Conservation (phyloP, 2,888 invertebrate genomes). For the Myopa testacea region DNA sequence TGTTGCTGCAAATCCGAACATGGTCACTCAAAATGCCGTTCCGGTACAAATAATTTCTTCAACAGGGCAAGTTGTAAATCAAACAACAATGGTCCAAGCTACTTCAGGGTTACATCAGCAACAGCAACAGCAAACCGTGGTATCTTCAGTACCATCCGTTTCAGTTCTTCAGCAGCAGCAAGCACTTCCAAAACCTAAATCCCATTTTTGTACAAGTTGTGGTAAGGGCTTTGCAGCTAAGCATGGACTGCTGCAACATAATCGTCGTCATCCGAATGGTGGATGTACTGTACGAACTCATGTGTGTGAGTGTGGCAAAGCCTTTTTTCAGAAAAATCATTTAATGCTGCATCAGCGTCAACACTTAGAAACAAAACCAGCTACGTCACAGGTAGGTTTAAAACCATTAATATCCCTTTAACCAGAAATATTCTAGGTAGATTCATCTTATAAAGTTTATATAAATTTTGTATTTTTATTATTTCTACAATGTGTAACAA, state of each 20-base stretch:
- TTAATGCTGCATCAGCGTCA: slow-evolving; percentile 84
- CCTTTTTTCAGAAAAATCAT: slow-evolving; percentile 89
- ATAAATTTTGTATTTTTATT: neutral
- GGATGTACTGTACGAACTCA: slow-evolving; percentile 84
- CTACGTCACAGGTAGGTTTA: slow-evolving; percentile 64
- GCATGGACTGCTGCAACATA: slow-evolving; percentile 84
- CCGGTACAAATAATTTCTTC: slow-evolving; percentile 69
- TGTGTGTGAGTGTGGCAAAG: slow-evolving; percentile 85
- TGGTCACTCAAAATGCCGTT: slow-evolving; percentile 66
- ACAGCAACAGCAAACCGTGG: slow-evolving; percentile 39
- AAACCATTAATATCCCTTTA: slow-evolving; percentile 12
- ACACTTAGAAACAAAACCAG: slow-evolving; percentile 72
- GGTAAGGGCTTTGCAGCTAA: slow-evolving; percentile 86
- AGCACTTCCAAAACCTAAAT: slow-evolving; percentile 74
- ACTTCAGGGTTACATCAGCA: slow-evolving; percentile 62
- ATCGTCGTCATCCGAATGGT: slow-evolving; percentile 82
- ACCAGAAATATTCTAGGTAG: neutral
- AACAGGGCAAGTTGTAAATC: slow-evolving; percentile 68
- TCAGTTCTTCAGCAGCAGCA: slow-evolving; percentile 57
- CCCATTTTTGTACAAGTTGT: slow-evolving; percentile 83
- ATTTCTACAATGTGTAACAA: too few relatives aligned
- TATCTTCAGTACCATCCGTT: slow-evolving; percentile 43
- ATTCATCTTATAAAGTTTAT: neutral
- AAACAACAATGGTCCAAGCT: slow-evolving; percentile 68
- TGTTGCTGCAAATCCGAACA: slow-evolving; percentile 66